phyloP scores from a whole-genome alignment of 1,140 invertebrate genomes.

The Ptiloglossa arizonensis region DNA sequence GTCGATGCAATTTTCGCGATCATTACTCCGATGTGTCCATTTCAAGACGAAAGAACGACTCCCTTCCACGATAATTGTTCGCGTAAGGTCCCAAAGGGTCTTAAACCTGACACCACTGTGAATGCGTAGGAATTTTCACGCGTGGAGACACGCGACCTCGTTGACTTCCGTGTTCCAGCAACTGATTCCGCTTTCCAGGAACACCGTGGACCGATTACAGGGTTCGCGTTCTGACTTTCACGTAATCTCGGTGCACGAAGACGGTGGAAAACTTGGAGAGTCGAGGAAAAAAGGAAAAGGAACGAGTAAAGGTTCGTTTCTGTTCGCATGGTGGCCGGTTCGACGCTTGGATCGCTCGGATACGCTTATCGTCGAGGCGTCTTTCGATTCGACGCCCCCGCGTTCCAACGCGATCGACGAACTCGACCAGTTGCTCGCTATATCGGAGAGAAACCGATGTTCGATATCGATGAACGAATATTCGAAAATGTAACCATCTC shows the following conservation, averaged over 20 bases:
- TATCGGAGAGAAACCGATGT: not conserved
- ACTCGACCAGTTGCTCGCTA: conserved; percentile 29
- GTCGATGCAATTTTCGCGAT: no score
- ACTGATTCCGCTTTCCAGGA: no score
- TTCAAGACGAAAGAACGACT: no score
- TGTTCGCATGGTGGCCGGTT: conserved; percentile 53
- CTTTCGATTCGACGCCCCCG: conserved; percentile 29
- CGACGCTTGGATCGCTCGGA: no score
- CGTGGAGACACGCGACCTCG: not conserved
- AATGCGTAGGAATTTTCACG: conserved; percentile 42
- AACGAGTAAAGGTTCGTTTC: conserved; percentile 24
- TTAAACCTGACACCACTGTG: no score
- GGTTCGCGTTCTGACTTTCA: no score
- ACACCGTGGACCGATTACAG: no score
- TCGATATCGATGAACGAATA: not conserved
- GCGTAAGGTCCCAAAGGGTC: no score
- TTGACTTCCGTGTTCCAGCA: not conserved
- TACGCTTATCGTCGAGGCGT: conserved; percentile 38
- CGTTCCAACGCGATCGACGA: not conserved
- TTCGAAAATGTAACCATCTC: no score
- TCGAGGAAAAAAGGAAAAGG: not conserved
- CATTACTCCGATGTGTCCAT: no score
- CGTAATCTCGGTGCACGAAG: conserved; percentile 32
- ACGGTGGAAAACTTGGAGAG: conserved; percentile 21
- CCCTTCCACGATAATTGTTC: no score